phyloP scores from a whole-genome alignment of 2,888 invertebrate genomes.

The Tetropium fuscum region DNA sequence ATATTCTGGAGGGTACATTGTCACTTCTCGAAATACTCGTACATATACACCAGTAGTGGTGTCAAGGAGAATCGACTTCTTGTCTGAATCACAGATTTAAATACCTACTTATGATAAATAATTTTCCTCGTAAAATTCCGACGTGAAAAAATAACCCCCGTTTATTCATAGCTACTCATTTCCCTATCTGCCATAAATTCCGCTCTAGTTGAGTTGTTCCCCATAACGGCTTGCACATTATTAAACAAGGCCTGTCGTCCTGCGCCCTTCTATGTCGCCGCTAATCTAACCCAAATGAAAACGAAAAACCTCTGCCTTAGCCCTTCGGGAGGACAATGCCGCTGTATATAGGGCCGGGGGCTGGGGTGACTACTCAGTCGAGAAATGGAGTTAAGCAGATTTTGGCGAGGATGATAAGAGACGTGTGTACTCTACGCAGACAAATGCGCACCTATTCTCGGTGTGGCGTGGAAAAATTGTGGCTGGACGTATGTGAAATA shows the following conservation, averaged over 20 bases:
- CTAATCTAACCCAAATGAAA: constrained; percentile 61
- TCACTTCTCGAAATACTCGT: too few species aligned
- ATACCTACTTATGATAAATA: too few species aligned
- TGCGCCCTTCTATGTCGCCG: constrained; percentile 30
- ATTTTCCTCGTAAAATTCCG: background rate
- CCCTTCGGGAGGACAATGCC: constrained; percentile 38
- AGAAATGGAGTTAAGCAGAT: constrained; percentile 65
- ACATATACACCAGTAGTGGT: too few species aligned
- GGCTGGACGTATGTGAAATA: too few species aligned
- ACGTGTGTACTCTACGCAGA: background rate
- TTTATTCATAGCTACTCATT: background rate
- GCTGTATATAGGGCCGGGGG: too few species aligned
- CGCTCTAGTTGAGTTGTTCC: constrained; percentile 37
- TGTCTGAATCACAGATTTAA: too few species aligned
- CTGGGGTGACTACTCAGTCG: constrained; percentile 61
- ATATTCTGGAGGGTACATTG: too few species aligned
- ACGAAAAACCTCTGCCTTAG: constrained; percentile 53
- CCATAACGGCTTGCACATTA: constrained; percentile 28
- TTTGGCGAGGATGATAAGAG: constrained; percentile 46
- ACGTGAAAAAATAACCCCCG: background rate
- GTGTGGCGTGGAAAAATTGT: background rate
- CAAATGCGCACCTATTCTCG: background rate
- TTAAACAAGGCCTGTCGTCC: constrained; percentile 16
- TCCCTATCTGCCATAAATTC: constrained; percentile 25
- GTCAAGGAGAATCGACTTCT: too few species aligned